phyloP scores from a whole-genome alignment of 2,888 invertebrate species.

The Idaea straminata region DNA sequence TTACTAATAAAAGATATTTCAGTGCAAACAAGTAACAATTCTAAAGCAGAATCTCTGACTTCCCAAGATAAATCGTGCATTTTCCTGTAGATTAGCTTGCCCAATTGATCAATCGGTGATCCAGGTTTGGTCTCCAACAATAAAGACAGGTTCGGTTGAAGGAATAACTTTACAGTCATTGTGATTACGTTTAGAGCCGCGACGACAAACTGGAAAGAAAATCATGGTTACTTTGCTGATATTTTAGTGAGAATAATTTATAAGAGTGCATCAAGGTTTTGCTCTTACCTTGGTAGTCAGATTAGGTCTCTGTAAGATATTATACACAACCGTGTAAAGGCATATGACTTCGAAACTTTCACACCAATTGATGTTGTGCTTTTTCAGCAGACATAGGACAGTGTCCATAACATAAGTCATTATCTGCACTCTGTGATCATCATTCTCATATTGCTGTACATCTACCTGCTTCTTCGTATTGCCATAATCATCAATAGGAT shows the following conservation, averaged over 20 bases:
- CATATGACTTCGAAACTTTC: slow-evolving; percentile 88
- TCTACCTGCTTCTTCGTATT: slow-evolving; percentile 36
- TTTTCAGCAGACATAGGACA: slow-evolving; percentile 82
- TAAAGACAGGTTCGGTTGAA: slow-evolving; percentile 88
- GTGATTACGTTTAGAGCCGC: slow-evolving; percentile 85
- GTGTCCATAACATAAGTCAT: slow-evolving; percentile 84
- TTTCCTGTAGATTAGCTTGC: slow-evolving; percentile 83
- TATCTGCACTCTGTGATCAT: slow-evolving; percentile 63
- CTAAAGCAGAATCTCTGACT: slow-evolving; percentile 87
- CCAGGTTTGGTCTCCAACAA: slow-evolving; percentile 84
- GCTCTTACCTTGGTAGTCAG: slow-evolving; percentile 61
- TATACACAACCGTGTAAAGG: slow-evolving; percentile 68
- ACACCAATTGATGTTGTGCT: slow-evolving; percentile 87
- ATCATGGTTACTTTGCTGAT: not conserved
- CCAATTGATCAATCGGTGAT: slow-evolving; percentile 82
- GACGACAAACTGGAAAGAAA: slow-evolving; percentile 81
- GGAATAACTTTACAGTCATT: slow-evolving; percentile 85
- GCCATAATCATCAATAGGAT: slow-evolving; percentile 45
- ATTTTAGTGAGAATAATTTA: slow-evolving; percentile 2
- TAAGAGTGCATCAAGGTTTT: not conserved
- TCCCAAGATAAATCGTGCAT: slow-evolving; percentile 89
- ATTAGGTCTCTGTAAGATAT: slow-evolving; percentile 60
- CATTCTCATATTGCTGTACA: slow-evolving; percentile 41
- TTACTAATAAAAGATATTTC: slow-evolving; percentile 86
- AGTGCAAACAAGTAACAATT: slow-evolving; percentile 85